Evolutionary conservation across 2,113 vertebrate species (phyloP), one percentile per base, ranked within the genome.

Genomic region (Chelonoidis abingdonii): DNA sequence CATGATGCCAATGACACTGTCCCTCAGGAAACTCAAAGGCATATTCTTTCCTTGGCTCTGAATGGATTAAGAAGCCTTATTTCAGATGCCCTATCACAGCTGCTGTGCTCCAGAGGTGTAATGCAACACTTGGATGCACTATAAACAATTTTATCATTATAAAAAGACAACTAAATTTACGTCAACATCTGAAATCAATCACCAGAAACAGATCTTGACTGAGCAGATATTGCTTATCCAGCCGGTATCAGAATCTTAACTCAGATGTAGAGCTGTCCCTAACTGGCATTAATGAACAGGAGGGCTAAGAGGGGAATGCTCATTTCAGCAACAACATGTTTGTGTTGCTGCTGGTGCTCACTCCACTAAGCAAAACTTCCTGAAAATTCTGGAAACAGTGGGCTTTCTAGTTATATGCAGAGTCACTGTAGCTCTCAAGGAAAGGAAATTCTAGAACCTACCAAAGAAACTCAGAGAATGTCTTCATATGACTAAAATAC

Each of bases 1-100:
- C 82, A 87, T n/a, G 49, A 27, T 94, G 87, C 65, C 80, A 87
- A 9, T 89, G 92, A 80, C 1, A 0, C 87, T 81, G 84, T 80
- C 79, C 81, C 90, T 86, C 85, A 59, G 49, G 85, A 80, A 87
- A 75, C 79, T 95, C 95, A 94, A 93, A 97, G 53, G 54, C 86
- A 79, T 1, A 0, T 8, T 80, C 52, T 92, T 86, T 88, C 9
- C 89, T 96, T 5, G 10, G 44, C 65, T 92, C 87, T 89, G 65
- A 95, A 86, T 83, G 90, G 65, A 94, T 92, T 65, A 93, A 91
- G 83, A 90, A 96, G 69, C 53, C 65, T 56, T 53, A 84, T 65
- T 88, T 93, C 93, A 84, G 95, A 94, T 52, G 56, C 0, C 83
- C 80, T 59, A 31, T 87, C 4, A 5, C 89, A 96, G 54, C 49